A percentile compares a stretch with the other conserved stretches of the same genome.
Evolutionary conservation across 1,140 invertebrate species (phyloP).

Genomic region (Bombyx mori): ASM3026992v2 NC_085107.1:12899501-12900000

Average conservation of each 20-base stretch:
- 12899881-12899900: slow-evolving; percentile 41
- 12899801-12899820: slow-evolving; percentile 40
- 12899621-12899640: no score
- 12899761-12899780: slow-evolving; percentile 13
- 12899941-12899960: slow-evolving; percentile 65
- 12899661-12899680: no score
- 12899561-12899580: no score
- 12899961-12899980: slow-evolving; percentile 69
- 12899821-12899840: slow-evolving; percentile 53
- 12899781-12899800: slow-evolving; percentile 13
- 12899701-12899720: no score
- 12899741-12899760: neutral
- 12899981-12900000: slow-evolving; percentile 68
- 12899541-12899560: no score
- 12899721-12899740: no score
- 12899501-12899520: no score
- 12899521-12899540: no score
- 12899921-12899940: slow-evolving; percentile 29
- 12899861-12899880: slow-evolving; percentile 63
- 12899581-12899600: no score
- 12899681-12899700: no score
- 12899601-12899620: no score
- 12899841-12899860: slow-evolving; percentile 67
- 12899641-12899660: no score
- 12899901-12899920: slow-evolving; percentile 45